phyloP scores from a whole-genome alignment of 2,888 invertebrate genomes.

The Sphecodes monilicornis region DNA sequence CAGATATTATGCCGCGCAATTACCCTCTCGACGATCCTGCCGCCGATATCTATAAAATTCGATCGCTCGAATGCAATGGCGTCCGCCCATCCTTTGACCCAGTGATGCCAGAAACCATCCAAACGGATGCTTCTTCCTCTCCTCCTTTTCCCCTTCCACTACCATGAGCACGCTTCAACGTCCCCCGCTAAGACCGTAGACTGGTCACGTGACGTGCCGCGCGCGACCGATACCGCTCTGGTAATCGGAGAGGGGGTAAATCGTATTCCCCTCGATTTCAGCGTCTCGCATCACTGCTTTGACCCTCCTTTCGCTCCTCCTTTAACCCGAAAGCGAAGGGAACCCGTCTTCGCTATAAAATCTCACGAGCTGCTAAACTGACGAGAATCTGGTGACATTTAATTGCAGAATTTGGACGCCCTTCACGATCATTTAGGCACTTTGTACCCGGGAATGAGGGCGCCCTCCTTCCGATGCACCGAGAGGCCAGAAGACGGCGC shows the following conservation, averaged over 20 bases:
- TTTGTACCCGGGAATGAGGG: constrained; percentile 96
- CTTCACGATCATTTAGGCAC: constrained; percentile 97
- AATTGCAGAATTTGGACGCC: constrained; percentile 95
- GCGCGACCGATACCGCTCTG: too few relatives aligned
- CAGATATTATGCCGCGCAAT: constrained; percentile 6
- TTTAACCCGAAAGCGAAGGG: background rate
- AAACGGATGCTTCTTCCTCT: too few relatives aligned
- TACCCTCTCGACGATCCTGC: background rate
- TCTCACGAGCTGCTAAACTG: background rate
- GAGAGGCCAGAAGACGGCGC: constrained; percentile 95
- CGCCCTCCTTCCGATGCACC: constrained; percentile 98
- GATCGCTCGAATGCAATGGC: background rate
- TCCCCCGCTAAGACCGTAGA: too few relatives aligned
- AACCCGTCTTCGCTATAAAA: background rate
- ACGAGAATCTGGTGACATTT: constrained; percentile 15
- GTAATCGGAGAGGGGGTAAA: too few relatives aligned
- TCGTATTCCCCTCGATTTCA: too few relatives aligned
- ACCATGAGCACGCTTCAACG: too few relatives aligned
- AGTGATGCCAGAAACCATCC: too few relatives aligned
- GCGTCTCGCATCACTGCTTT: too few relatives aligned
- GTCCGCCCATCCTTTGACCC: background rate
- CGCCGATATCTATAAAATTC: constrained; percentile 5
- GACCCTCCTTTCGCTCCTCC: too few relatives aligned
- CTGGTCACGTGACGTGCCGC: too few relatives aligned
- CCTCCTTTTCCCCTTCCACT: too few relatives aligned